Percentiles rank a stretch among this genome's conserved stretches.
Evolutionary conservation across 2,113 vertebrate genomes (phyloP).

Genomic region (Galbula dea): DNA sequence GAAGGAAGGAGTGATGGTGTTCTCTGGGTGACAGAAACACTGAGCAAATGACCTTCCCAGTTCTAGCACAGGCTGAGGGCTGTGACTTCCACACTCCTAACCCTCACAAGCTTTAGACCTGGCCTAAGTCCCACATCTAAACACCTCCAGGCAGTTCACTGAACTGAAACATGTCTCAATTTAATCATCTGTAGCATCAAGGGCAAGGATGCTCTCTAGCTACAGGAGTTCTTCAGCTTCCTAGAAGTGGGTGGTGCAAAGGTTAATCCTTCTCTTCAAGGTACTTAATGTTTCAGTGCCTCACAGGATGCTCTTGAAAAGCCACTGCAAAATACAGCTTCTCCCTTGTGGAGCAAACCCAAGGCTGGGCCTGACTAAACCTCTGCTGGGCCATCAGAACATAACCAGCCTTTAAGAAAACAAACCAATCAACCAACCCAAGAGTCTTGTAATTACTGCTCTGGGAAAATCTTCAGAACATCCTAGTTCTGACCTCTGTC

Average conservation of each 20-base stretch:
- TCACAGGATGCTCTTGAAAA: not conserved
- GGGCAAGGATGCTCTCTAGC: not conserved
- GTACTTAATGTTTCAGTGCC: not conserved
- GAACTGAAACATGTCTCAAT: not conserved
- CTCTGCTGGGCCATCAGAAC: not conserved
- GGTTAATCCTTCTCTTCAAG: not conserved
- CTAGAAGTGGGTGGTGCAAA: not conserved
- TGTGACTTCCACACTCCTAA: not conserved
- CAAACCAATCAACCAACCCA: not conserved
- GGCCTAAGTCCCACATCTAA: not conserved
- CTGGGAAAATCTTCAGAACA: not conserved
- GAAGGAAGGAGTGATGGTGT: not conserved
- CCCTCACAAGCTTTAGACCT: not conserved
- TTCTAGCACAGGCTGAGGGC: not conserved
- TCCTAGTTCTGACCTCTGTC: not conserved
- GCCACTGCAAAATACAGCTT: not conserved
- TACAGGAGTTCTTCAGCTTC: not conserved
- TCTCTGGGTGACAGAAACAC: not conserved
- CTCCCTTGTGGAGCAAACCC: not conserved
- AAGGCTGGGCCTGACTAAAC: not conserved
- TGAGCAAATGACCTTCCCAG: not conserved
- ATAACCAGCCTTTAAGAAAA: not conserved
- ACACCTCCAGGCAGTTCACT: not conserved
- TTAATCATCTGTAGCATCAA: not conserved
- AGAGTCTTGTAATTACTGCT: not conserved